Conservation (phyloP, 2,797 vertebrate species). For the Dendrocincla fuliginosa region DNA sequence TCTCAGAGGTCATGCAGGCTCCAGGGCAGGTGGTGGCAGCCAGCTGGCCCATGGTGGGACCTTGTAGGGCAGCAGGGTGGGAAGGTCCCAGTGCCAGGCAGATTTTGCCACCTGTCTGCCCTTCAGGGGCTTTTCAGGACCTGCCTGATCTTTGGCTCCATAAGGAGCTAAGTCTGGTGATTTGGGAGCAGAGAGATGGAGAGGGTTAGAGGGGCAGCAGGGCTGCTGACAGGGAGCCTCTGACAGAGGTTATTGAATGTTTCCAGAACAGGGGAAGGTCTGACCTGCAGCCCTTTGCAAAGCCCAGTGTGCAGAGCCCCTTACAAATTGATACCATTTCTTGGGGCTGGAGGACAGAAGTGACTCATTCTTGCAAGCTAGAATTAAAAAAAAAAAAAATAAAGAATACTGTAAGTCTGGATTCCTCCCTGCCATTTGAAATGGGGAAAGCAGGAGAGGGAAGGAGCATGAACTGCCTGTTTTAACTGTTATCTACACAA, state of each 20-base stretch:
- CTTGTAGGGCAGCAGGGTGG: rapidly evolving
- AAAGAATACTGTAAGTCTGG: background rate
- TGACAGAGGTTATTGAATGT: background rate
- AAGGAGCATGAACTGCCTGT: background rate
- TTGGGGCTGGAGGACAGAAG: background rate
- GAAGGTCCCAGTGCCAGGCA: background rate
- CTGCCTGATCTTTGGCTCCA: rapidly evolving
- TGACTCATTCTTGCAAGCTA: background rate
- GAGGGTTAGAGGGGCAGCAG: no score
- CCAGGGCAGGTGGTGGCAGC: background rate
- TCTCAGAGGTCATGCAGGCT: background rate
- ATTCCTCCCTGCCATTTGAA: background rate
- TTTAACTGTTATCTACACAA: background rate
- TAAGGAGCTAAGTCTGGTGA: background rate
- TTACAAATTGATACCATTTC: rapidly evolving
- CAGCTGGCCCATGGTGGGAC: rapidly evolving
- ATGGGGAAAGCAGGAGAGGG: background rate
- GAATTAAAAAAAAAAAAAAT: background rate
- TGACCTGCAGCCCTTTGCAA: background rate
- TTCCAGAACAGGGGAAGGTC: background rate
- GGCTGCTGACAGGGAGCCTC: background rate
- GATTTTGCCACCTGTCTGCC: background rate
- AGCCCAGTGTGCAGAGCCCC: background rate
- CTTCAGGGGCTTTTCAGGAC: background rate
- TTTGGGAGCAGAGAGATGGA: background rate